Evolutionary conservation across 2,797 vertebrate species (phyloP).

Genomic region (Sebastes cheni): DNA sequence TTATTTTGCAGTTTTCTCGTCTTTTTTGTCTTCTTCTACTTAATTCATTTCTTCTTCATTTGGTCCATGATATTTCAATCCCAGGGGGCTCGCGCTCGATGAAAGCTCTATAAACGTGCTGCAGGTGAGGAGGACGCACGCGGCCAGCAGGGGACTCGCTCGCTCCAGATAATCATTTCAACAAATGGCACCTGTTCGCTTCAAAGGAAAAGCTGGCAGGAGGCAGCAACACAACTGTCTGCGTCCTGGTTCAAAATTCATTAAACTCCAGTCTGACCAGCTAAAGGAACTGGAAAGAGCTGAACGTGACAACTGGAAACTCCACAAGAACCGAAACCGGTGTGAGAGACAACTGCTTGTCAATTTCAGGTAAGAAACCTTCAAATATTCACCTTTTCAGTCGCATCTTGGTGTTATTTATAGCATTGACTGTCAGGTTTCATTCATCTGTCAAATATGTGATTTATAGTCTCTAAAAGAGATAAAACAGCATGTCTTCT

Average conservation of each 20-base stretch:
- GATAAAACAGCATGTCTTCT: background rate
- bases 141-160: slow-evolving; percentile 63
- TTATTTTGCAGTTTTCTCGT: background rate
- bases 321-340: background rate
- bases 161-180: slow-evolving; percentile 55
- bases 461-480: background rate
- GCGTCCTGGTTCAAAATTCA: background rate
- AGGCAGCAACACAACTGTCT: background rate
- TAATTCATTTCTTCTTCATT: background rate
- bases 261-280: background rate
- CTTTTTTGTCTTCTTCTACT: too few species aligned
- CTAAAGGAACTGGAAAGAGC: too few species aligned
- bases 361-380: slow-evolving; percentile 34
- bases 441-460: background rate
- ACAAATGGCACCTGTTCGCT: slow-evolving; percentile 78
- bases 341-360: background rate
- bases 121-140: slow-evolving; percentile 22
- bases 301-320: background rate
- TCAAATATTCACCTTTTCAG: background rate
- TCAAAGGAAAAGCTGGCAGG: slow-evolving; percentile 38
- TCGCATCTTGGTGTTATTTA: background rate
- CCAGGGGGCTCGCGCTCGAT: background rate
- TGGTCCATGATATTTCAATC: background rate
- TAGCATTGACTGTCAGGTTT: accelerated
- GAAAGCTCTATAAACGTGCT: background rate